Conservation (phyloP, 2,797 vertebrate species). For the Myoxocephalus aenaeus region DNA sequence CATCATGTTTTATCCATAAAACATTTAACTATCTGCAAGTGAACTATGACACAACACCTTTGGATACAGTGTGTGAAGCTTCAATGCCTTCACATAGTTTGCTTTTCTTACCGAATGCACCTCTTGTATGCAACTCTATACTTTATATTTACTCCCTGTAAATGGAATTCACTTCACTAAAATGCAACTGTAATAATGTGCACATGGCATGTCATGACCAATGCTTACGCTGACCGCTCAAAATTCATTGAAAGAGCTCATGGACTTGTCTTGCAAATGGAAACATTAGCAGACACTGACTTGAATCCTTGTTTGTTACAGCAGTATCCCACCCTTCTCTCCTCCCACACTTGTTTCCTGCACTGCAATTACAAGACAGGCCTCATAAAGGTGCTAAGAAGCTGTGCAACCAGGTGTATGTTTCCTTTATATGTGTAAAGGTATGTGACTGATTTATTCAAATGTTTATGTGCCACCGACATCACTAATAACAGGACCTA, state of each 20-base stretch:
- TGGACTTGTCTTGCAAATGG: slow-evolving; percentile 3
- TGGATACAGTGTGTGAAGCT: background rate
- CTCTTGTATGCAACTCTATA: background rate
- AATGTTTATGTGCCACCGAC: slow-evolving; percentile 1
- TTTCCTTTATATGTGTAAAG: background rate
- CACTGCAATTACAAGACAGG: background rate
- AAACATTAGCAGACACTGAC: background rate
- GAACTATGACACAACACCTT: background rate
- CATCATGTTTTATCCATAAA: background rate
- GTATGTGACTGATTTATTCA: slow-evolving; percentile 31
- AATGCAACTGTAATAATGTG: slow-evolving; percentile 1
- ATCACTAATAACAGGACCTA: slow-evolving; percentile 31
- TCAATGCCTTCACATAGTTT: background rate
- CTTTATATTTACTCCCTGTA: background rate
- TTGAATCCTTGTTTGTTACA: background rate
- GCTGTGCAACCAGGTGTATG: background rate
- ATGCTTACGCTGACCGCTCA: background rate
- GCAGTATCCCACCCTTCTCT: background rate
- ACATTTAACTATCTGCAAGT: background rate
- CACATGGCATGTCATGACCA: background rate
- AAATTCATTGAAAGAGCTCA: background rate
- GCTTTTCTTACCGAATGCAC: background rate
- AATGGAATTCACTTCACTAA: background rate
- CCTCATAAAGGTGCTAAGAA: background rate
- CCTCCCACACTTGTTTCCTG: background rate